Evolutionary conservation across 2,797 vertebrate genomes (phyloP), one percentile per base, ranked within the genome.

Genomic region (Gymnoscopelus braueri): DNA sequence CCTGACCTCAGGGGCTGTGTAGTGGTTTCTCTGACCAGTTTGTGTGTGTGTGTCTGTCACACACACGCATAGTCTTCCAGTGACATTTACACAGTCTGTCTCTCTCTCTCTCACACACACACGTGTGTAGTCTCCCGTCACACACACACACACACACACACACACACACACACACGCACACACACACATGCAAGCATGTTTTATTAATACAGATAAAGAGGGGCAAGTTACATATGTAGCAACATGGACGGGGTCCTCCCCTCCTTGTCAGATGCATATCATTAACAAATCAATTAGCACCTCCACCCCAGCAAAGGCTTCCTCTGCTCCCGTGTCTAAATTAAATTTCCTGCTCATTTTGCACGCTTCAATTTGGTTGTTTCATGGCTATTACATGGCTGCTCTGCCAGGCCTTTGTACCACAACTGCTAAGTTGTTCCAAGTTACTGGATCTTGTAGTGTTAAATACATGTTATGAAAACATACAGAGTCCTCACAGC

Each of bases 201-300:
- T 96, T 93, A 94, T 95, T 93, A 92, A 90, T 91, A 75, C 90
- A 92, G 94, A 95, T 96, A 96, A 95, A 90, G 71, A 74, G 51
- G 53, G 74, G 71, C 61, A 49, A 90, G 71, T 84, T 83, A 90
- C 89, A 91, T 81, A 80, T 92, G 90, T 92, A 91, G 89, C 75
- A 74, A 88, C 86, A 86, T 75, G 75, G 67, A 54, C 73, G 80
- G 73, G 80, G 89, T 78, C 93, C 91, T 87, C 82, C 90, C 77
- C 88, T 81, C 77, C 77, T 84, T 88, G 91, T 91, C 89, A 94
- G 93, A 93, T 94, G 85, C 83, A 79, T 94, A 92, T 94, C 88
- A 71, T 92, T 95, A 93, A 88, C 89, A 93, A 89, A 94, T 95
- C 91, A 91, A 92, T 95, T 94, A 89, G 87, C 84, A 75, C 86